Conservation (phyloP, 2,797 vertebrate genomes). For the Lophotriccus pileatus region DNA sequence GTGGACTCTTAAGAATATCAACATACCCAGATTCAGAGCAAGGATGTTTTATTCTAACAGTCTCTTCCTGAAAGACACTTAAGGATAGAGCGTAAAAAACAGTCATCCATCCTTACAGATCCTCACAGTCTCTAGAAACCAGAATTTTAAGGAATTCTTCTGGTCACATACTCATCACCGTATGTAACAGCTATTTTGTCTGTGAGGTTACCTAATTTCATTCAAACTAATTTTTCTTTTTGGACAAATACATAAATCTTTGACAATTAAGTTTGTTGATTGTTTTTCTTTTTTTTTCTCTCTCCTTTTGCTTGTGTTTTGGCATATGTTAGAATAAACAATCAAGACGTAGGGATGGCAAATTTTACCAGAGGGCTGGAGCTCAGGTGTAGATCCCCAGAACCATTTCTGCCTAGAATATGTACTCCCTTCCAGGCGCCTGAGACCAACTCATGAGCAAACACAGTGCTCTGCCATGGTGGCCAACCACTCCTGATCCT, state of each 20-base stretch:
- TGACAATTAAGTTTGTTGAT: neutral
- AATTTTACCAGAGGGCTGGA: neutral
- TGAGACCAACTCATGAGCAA: neutral
- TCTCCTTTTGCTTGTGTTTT: neutral
- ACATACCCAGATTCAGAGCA: neutral
- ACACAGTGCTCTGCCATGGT: neutral
- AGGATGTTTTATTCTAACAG: neutral
- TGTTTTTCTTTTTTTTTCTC: neutral
- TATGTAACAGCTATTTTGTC: neutral
- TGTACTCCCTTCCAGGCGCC: accelerated
- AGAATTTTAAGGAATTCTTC: neutral
- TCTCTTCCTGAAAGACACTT: neutral
- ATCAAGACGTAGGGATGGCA: neutral
- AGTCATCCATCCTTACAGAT: neutral
- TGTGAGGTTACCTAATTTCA: neutral
- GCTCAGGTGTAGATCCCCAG: neutral
- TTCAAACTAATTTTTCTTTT: neutral
- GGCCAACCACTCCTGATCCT: accelerated
- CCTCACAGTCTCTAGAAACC: neutral
- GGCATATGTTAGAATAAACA: accelerated
- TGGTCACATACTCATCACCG: neutral
- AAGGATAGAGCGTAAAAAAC: neutral
- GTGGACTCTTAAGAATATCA: neutral
- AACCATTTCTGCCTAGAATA: neutral
- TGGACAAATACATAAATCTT: neutral